phyloP scores from a whole-genome alignment of 2,797 vertebrate species.

The Gadopsis marmoratus region DNA sequence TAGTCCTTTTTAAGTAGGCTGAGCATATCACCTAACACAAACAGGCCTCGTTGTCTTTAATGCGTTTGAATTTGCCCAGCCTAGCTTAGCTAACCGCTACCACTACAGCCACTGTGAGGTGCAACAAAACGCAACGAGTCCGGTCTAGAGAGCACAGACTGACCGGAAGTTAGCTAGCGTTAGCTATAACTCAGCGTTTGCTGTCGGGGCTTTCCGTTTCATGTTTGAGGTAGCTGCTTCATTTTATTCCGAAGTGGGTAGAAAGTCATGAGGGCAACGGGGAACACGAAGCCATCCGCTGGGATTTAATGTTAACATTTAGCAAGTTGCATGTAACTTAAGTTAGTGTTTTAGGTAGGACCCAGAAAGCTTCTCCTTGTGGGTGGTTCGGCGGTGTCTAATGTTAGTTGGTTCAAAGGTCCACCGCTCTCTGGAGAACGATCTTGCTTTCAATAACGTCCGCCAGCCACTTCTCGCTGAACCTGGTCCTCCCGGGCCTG shows the following conservation, averaged over 20 bases:
- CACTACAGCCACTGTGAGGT: background rate
- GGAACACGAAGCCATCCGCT: rapidly evolving
- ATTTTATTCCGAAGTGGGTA: background rate
- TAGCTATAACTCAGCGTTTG: background rate
- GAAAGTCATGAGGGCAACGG: rapidly evolving
- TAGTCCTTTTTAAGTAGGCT: background rate
- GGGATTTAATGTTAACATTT: background rate
- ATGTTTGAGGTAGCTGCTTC: background rate
- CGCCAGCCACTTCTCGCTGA: conserved; percentile 82
- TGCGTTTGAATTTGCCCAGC: background rate
- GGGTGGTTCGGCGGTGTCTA: background rate
- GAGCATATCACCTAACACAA: background rate
- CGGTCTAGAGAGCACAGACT: background rate
- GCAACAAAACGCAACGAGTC: background rate
- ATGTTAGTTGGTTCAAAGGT: conserved; percentile 46
- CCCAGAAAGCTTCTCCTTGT: background rate
- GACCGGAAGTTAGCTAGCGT: background rate
- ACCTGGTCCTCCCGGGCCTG: conserved; percentile 64
- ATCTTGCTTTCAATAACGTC: conserved; percentile 81
- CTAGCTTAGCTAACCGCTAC: background rate
- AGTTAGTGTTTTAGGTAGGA: no score
- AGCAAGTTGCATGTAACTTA: background rate
- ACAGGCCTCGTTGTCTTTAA: no score
- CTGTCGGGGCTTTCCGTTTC: background rate
- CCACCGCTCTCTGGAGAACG: conserved; percentile 48